Percentiles rank a stretch among this genome's conserved stretches.
phyloP scores from a whole-genome alignment of 2,888 invertebrate species.

The Falcaria lacertinaria region DNA sequence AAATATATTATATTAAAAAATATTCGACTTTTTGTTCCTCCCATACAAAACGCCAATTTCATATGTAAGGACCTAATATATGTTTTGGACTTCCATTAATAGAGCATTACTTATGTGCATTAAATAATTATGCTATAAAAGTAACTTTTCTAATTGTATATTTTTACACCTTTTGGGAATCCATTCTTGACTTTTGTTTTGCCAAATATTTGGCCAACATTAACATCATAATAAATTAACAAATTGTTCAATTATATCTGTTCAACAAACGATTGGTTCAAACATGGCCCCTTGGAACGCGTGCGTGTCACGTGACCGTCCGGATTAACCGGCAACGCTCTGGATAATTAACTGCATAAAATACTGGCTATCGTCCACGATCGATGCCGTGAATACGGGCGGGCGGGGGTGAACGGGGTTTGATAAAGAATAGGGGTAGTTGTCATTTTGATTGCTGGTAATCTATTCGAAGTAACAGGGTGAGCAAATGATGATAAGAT shows the following conservation, averaged over 20 bases:
- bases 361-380: constrained; percentile 56
- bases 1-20: no score
- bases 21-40: no score
- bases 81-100: no score
- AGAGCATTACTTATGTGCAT: no score
- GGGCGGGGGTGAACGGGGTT: constrained; percentile 27
- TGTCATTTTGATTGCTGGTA: constrained; percentile 26
- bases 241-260: constrained; percentile 7
- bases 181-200: background rate
- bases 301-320: constrained; percentile 73
- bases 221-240: constrained; percentile 1
- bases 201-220: background rate
- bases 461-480: constrained; percentile 22
- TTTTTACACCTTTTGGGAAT: no score
- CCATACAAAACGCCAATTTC: no score
- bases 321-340: constrained; percentile 66
- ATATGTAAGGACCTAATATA: no score
- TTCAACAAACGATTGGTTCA: constrained; percentile 26
- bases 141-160: no score
- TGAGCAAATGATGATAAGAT: background rate
- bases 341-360: constrained; percentile 78
- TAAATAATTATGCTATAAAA: no score
- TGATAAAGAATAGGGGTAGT: constrained; percentile 28
- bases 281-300: constrained; percentile 53
- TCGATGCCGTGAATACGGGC: constrained; percentile 44